Evolutionary conservation across 1,140 invertebrate genomes (phyloP), one percentile per base, ranked within the genome.

Genomic region (Pseudomyrmex pallidus): DNA sequence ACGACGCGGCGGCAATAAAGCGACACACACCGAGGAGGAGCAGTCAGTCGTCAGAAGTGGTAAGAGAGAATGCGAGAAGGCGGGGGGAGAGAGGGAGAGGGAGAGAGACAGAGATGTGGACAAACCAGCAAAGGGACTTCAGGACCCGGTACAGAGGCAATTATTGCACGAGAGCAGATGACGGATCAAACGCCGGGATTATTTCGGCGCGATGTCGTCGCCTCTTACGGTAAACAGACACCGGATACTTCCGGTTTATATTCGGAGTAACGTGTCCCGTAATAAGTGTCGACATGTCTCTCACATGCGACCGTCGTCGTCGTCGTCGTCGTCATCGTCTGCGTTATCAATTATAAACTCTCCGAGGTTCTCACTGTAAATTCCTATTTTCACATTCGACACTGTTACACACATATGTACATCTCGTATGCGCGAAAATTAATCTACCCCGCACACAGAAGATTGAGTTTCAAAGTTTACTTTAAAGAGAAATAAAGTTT

Each of bases 161-260:
- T 90, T 90, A 90, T 89, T 87, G 76, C 80, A 85, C 83, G 68
- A 83, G 62, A 72, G 59, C 63, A 67, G 82, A 89, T 84, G 85
- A 90, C 83, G 59, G 17, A 20, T 78, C 87, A 89, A 90, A 88
- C 89, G 84, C 73, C 61, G 74, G 77, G 74, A 85, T 73, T 4
- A 85, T 68, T 77, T 74, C 83, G 68, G 61, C 80, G 84, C 64
- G 83, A 73, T 48, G 25, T 46, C 25, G 54, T 84, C 62, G 54
- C 20, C 74, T 73, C 62, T 54, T 50, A 56, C 52, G 15, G 17
- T 76, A 35, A 22, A 46, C n/a, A 9, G 15, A 15, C 3, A 56
- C 10, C 22, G 52, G 61, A 85, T 64, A 73, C 52, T 85, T 84
- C 64, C 48, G 62, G 74, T 77, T 77, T 67, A 77, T 35, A 52